phyloP scores from a whole-genome alignment of 1,140 invertebrate species.

The Antheraea pernyi region DNA sequence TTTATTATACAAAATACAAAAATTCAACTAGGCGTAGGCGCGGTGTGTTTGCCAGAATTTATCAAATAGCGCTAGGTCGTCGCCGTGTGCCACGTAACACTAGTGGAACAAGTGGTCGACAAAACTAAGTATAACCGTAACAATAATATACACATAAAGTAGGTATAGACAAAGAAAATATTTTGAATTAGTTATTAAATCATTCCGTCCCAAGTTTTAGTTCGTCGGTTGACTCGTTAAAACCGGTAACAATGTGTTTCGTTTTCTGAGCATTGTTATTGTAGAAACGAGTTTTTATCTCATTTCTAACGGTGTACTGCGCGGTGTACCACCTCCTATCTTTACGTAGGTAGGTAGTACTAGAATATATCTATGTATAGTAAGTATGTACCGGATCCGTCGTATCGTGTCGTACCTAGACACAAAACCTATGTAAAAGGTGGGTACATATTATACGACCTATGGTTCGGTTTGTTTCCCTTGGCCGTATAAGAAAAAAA shows the following conservation, averaged over 20 bases:
- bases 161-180: background rate
- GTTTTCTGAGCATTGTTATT: conserved; percentile 22
- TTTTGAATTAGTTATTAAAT: background rate
- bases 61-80: too few species aligned
- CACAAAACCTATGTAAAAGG: conserved; percentile 3
- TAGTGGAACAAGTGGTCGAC: too few species aligned
- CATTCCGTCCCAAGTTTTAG: background rate
- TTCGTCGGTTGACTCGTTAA: background rate
- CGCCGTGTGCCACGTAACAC: too few species aligned
- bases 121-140: too few species aligned
- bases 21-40: too few species aligned
- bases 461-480: background rate
- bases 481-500: background rate
- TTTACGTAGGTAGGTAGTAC: conserved; percentile 30
- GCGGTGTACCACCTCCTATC: conserved; percentile 33
- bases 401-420: conserved; percentile 57
- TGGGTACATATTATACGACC: background rate
- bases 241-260: conserved; percentile 18
- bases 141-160: background rate
- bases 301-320: conserved; percentile 42
- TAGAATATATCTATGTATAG: conserved; percentile 20
- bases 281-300: conserved; percentile 42
- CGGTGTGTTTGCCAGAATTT: too few species aligned
- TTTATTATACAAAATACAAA: too few species aligned
- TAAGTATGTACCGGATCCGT: conserved; percentile 26